Conservation (phyloP, 2,888 invertebrate species). For the Trichacis sp. region DNA sequence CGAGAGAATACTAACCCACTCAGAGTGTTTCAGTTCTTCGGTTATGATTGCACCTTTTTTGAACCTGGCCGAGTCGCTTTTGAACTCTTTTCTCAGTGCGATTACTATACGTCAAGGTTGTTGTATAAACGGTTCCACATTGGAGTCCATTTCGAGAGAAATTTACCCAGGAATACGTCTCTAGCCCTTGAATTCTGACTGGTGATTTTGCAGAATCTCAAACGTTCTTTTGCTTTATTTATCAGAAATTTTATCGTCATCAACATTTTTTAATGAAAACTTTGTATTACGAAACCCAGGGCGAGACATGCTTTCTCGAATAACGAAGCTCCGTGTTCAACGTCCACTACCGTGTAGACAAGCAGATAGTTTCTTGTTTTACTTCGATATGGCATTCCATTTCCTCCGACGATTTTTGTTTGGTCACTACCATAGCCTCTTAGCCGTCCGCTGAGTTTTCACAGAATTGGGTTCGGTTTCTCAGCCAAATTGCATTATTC, state of each 20-base stretch:
- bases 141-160: not conserved
- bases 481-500: not conserved
- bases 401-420: conserved; percentile 11
- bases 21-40: not conserved
- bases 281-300: conserved; percentile 5
- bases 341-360: not conserved
- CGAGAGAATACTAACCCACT: conserved; percentile 6
- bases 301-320: conserved; percentile 9
- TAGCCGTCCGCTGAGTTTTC: not conserved
- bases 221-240: not conserved
- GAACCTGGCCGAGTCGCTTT: not conserved
- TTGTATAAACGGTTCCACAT: conserved; percentile 2
- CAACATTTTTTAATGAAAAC: not conserved
- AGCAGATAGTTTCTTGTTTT: not conserved
- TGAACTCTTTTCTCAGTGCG: conserved; percentile 2
- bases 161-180: conserved; percentile 1
- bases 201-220: not conserved
- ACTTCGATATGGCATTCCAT: not conserved
- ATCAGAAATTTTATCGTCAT: not conserved
- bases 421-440: too few species aligned
- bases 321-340: conserved; percentile 10
- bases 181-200: not conserved
- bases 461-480: not conserved
- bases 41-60: conserved; percentile 4
- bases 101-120: not conserved